These are phyloP conservation scores for Aplodontia rufa DNA, from an alignment of 2,113 vertebrate species.

Conservation along the genomic window DNA sequence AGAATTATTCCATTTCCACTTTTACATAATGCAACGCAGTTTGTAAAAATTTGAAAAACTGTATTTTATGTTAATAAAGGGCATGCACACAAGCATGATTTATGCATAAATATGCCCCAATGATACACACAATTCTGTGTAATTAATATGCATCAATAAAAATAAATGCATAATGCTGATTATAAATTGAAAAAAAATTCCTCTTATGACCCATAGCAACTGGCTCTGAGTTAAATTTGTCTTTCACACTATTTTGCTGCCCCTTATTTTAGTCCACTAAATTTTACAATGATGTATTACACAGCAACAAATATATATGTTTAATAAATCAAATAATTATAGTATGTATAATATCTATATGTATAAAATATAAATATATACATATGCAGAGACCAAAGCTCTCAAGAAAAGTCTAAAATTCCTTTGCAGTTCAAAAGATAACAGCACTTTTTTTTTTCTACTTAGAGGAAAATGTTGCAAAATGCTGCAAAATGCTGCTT, in stretches of 20 bases:
- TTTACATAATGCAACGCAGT: background rate
- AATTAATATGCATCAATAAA: background rate
- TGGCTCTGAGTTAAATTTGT: background rate
- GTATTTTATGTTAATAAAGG: background rate
- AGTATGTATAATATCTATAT: too few relatives aligned
- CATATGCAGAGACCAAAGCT: background rate
- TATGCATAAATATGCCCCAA: background rate
- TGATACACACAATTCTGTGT: background rate
- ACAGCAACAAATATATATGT: background rate
- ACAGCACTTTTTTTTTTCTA: background rate
- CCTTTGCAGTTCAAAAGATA: background rate
- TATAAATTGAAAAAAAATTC: background rate
- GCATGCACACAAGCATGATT: background rate
- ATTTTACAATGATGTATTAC: background rate
- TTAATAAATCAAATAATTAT: too few relatives aligned
- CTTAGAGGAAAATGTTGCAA: background rate
- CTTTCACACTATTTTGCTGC: background rate
- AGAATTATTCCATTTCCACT: background rate
- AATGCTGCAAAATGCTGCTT: background rate
- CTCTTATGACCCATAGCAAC: background rate
- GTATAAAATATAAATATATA: too few relatives aligned
- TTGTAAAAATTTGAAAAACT: background rate
- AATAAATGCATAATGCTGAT: background rate
- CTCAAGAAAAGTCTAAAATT: background rate
- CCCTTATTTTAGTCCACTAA: background rate